phyloP scores from a whole-genome alignment of 2,113 vertebrate genomes.

The cat (Felis catus) region F.catus_Fca126_mat1.0 CM031420.1:21472001-21472500 shows the following conservation, averaged over 20 bases:
- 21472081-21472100: background rate
- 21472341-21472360: too few species aligned
- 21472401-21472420: too few species aligned
- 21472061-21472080: background rate
- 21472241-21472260: too few species aligned
- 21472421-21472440: too few species aligned
- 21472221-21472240: background rate
- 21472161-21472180: background rate
- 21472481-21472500: background rate
- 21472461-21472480: background rate
- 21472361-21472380: too few species aligned
- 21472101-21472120: background rate
- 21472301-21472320: too few species aligned
- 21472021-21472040: background rate
- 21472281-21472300: too few species aligned
- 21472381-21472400: too few species aligned
- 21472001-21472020: background rate
- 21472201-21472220: background rate
- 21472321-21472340: too few species aligned
- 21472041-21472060: background rate
- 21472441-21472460: too few species aligned
- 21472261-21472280: too few species aligned
- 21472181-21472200: background rate
- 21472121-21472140: background rate
- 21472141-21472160: background rate